A percentile compares a stretch with the other conserved stretches of the same genome.
These are phyloP conservation scores for Oophaga pumilio DNA, from an alignment of 2,113 vertebrate genomes.

Conservation along the genomic window DNA sequence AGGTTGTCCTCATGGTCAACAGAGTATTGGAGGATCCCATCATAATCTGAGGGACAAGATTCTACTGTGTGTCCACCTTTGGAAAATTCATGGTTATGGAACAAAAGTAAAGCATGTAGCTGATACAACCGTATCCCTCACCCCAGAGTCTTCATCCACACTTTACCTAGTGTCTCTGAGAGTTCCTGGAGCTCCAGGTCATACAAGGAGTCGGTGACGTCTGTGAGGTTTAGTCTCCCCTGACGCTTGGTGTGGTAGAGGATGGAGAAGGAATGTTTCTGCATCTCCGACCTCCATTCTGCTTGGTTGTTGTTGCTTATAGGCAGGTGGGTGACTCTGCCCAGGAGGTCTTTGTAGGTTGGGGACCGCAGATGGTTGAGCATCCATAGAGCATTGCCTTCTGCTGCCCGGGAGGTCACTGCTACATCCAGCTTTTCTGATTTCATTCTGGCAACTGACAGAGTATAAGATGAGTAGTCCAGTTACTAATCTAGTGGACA, in stretches of 20 bases:
- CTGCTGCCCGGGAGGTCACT: slow-evolving; percentile 13
- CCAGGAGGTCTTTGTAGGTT: slow-evolving; percentile 8
- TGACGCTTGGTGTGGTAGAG: neutral
- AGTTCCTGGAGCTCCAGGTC: slow-evolving; percentile 18
- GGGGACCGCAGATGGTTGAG: slow-evolving; percentile 15
- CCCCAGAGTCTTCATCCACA: neutral
- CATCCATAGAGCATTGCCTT: slow-evolving; percentile 15
- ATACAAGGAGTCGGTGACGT: slow-evolving; percentile 44
- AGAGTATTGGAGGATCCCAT: no score
- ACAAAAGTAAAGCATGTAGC: no score
- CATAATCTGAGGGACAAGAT: no score
- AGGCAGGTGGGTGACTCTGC: slow-evolving; percentile 10
- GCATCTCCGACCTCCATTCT: slow-evolving; percentile 7
- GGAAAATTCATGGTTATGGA: no score
- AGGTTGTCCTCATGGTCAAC: no score
- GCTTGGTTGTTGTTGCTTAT: slow-evolving; percentile 12
- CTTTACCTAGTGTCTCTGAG: slow-evolving; percentile 20
- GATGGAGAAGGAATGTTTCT: slow-evolving; percentile 1
- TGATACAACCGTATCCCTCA: neutral
- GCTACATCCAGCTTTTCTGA: slow-evolving; percentile 10
- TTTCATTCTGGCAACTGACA: neutral
- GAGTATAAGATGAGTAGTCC: neutral
- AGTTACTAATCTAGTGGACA: neutral
- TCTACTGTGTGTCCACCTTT: no score
- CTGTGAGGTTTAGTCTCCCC: slow-evolving; percentile 22